Evolutionary conservation across 1,140 invertebrate species (phyloP), one percentile per base, ranked within the genome.

Genomic region (Pygmarrhopalites habei): DNA sequence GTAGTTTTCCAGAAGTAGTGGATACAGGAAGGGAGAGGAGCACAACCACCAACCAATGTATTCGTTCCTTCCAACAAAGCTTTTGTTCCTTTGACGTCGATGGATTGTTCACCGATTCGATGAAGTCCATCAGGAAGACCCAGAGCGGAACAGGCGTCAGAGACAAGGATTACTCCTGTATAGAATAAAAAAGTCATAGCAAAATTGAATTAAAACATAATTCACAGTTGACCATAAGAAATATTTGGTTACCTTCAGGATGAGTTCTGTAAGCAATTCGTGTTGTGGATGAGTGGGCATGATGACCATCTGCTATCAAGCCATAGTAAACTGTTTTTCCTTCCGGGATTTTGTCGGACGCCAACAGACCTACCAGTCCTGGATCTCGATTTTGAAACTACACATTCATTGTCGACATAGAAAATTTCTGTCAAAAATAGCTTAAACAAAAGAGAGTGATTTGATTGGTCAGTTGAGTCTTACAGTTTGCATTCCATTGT

Each of bases 351-450:
- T 82, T 78, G 62, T 86, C 79, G 15, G 88, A 91, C 29, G 92
- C 85, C 55, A 99, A 78, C 15, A 98, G 79, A 14, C 95, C 96
- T 12, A 98, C 89, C 43, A 99, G 76, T 10, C 95, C 95, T 60
- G 95, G 95, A 82, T 98, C 95, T 64, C 95, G 82, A 74, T 99
- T 95, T 80, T 98, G 95, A 75, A 98, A 98, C 89, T 95, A 73
- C 39, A 81, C n/a, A n/a, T n/a, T n/a, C n/a, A n/a, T n/a, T n/a
- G n/a, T n/a, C n/a, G n/a, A n/a, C n/a, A n/a, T n/a, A n/a, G n/a
- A n/a, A n/a, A n/a, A n/a, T n/a, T n/a, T n/a, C n/a, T n/a, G n/a
- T n/a, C n/a, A n/a, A n/a, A n/a, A n/a, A n/a, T n/a, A n/a, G n/a
- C n/a, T n/a, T n/a, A n/a, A n/a, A n/a, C n/a, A n/a, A n/a, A n/a